Base-by-base conservation (phyloP, 1,140 invertebrate species). In the Copidosoma floridanum region DNA sequence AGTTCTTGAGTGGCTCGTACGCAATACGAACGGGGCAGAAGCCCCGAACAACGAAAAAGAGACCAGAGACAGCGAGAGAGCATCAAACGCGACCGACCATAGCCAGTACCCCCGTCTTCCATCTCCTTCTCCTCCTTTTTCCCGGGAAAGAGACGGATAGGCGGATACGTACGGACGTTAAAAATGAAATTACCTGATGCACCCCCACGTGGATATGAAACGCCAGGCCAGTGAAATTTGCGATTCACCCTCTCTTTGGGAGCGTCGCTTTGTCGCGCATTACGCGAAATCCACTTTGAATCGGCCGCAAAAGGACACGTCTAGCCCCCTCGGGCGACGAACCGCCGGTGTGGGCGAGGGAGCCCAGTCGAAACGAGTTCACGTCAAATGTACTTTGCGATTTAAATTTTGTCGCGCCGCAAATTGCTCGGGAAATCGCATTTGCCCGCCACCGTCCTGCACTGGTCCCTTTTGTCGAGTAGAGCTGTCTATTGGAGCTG, bases 321-420 rank as follows among this genome's bases (percentile, higher is more conserved):
- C 65, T 41, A 46, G 60, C 57, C 47, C 50, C 37, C 44, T 32
- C 29, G 38, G 29, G 38, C 29, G 29, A 6, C 20, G n/a, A 16
- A 8, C 32, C 58, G 21, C 37, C 21, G 21, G 12, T 18, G 2
- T 18, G 4, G 1, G 16, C 16, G 37, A 5, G 24, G 3, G 23
- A 8, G 20, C 27, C 26, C n/a, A n/a, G n/a, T n/a, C 24, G 18
- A 29, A 52, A 54, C 41, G 57, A 56, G 52, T 37, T 61, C 60
- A 50, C 46, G 53, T 61, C 57, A 57, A 66, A 68, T 65, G 54
- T 61, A 66, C 72, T 77, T 77, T 77, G 72, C 70, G 67, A 75
- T 75, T 77, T 74, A 76, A 76, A 77, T 77, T 76, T 73, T 75
- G 75, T 77, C 74, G 70, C 72, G 63, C 65, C 53, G 63, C 69